Evolutionary conservation across 2,888 invertebrate genomes (phyloP).

Genomic region (Mythimna vitellina): DNA sequence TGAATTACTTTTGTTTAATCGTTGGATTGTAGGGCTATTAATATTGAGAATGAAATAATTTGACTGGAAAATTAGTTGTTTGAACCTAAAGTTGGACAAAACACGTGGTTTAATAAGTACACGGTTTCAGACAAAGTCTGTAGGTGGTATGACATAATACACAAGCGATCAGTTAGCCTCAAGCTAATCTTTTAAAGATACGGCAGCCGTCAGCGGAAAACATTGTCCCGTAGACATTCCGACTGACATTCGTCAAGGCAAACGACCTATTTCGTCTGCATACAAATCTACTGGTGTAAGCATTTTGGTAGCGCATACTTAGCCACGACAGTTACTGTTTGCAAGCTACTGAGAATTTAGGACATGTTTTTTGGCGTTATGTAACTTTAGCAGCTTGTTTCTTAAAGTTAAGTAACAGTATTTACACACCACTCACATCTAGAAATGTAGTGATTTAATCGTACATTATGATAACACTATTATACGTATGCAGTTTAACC

Average conservation of each 20-base stretch:
- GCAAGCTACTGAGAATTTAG: conserved; percentile 31
- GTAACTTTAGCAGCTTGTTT: conserved; percentile 8
- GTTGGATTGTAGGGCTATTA: conserved; percentile 22
- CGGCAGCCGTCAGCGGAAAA: conserved; percentile 58
- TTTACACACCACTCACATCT: background rate
- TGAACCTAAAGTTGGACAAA: conserved; percentile 11
- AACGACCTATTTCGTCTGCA: conserved; percentile 58
- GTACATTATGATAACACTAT: conserved; percentile 29
- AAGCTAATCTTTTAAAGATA: conserved; percentile 64
- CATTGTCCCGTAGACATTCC: conserved; percentile 60
- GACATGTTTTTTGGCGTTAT: conserved; percentile 42
- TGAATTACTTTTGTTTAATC: conserved; percentile 60
- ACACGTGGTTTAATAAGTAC: conserved; percentile 4
- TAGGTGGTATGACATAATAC: conserved; percentile 45
- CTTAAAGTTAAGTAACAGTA: conserved; percentile 12
- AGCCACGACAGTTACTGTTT: conserved; percentile 39
- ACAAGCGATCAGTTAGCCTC: conserved; percentile 48
- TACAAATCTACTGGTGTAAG: conserved; percentile 50
- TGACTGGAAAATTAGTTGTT: background rate
- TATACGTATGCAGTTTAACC: conserved; percentile 34
- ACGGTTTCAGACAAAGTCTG: conserved; percentile 6
- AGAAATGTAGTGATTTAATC: conserved; percentile 29
- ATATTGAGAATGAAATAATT: conserved; percentile 11
- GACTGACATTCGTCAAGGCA: conserved; percentile 59
- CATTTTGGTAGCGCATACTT: conserved; percentile 51